Evolutionary conservation across 64 coral and sea anemone species (phyloP).

Genomic region (Hydrozoanthus tunicans): DNA sequence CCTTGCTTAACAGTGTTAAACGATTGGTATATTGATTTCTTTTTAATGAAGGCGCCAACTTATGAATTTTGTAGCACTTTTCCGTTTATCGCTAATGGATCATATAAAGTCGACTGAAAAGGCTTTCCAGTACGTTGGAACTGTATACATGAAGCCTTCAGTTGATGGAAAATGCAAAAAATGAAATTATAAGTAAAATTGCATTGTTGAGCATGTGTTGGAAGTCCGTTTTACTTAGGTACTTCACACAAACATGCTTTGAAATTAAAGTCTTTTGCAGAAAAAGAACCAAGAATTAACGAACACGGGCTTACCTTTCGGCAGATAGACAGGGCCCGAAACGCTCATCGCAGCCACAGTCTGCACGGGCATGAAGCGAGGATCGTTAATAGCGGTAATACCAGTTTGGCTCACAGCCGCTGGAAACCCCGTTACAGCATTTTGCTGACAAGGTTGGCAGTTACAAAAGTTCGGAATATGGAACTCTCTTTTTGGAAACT

Average conservation of each 20-base stretch:
- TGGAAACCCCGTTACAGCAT: slow-evolving; percentile 35
- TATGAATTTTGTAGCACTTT: no score
- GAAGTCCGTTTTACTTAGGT: background rate
- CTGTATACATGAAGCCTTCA: background rate
- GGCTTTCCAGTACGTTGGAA: no score
- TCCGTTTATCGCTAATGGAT: no score
- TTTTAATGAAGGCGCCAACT: no score
- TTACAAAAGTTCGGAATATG: slow-evolving; percentile 52
- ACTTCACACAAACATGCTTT: slow-evolving; percentile 2
- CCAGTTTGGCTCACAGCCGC: slow-evolving; percentile 36
- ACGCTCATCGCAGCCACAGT: slow-evolving; percentile 19
- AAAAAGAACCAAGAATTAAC: background rate
- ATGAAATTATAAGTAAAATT: background rate
- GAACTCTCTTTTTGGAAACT: slow-evolving; percentile 44
- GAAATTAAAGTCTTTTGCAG: background rate
- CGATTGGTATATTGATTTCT: no score
- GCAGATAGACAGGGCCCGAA: slow-evolving; percentile 36
- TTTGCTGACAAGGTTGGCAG: slow-evolving; percentile 55
- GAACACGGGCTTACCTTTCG: slow-evolving; percentile 34
- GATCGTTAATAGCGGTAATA: slow-evolving; percentile 5
- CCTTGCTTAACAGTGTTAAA: no score
- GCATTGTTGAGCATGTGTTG: background rate
- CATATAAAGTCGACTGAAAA: no score
- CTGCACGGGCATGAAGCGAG: slow-evolving; percentile 34
- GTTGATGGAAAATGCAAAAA: background rate